A percentile compares a stretch with the other conserved stretches of the same genome.
Evolutionary conservation across 2,888 invertebrate species (phyloP).

Genomic region (Aethes cnicana): DNA sequence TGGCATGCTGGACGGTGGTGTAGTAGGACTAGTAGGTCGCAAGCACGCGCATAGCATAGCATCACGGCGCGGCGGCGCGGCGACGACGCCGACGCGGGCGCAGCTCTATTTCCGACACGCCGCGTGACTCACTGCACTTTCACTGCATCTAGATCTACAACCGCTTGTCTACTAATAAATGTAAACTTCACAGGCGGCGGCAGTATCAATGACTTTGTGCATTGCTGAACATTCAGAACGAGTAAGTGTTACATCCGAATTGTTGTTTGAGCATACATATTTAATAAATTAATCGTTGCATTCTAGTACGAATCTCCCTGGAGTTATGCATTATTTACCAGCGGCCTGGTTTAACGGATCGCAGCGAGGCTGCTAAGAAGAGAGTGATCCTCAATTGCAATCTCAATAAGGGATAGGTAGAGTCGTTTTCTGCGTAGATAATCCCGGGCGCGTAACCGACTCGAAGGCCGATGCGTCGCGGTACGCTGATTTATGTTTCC

Average conservation of each 20-base stretch:
- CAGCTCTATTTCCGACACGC: slow-evolving; percentile 60
- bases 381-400: no score
- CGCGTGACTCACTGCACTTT: slow-evolving; percentile 73
- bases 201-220: slow-evolving; percentile 34
- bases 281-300: slow-evolving; percentile 11
- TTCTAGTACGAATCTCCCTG: slow-evolving; percentile 6
- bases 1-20: no score
- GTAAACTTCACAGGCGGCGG: slow-evolving; percentile 51
- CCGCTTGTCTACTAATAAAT: slow-evolving; percentile 57
- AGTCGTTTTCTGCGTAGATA: slow-evolving; percentile 16
- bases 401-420: slow-evolving; percentile 12
- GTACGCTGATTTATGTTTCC: slow-evolving; percentile 75
- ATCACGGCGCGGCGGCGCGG: slow-evolving; percentile 2
- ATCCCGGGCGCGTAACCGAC: slow-evolving; percentile 42
- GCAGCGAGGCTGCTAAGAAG: not conserved
- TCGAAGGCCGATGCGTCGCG: slow-evolving; percentile 50
- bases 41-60: not conserved
- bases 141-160: slow-evolving; percentile 68
- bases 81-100: slow-evolving; percentile 2
- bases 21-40: not conserved
- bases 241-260: slow-evolving; percentile 27
- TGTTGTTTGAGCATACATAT: slow-evolving; percentile 1
- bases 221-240: slow-evolving; percentile 16
- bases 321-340: not conserved
- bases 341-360: not conserved